Conservation (phyloP, 1,140 invertebrate genomes). For the Hetaerina americana region DNA sequence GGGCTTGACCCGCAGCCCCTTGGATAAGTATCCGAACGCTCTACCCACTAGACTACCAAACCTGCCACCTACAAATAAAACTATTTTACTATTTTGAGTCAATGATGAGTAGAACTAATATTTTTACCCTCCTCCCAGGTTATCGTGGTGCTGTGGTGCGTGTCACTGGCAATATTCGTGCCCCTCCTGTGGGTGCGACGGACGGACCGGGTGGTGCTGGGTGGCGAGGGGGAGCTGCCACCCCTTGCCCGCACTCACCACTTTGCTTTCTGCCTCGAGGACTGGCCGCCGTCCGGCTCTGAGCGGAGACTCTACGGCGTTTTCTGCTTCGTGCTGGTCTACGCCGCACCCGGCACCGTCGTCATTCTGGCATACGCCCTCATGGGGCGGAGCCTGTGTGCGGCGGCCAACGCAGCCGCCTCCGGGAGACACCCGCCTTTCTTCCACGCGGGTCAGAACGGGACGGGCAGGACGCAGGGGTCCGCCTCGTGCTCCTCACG, state of each 20-base stretch:
- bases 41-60: too few species aligned
- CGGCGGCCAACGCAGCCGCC: conserved; percentile 27
- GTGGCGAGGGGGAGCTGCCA: conserved; percentile 23
- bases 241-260: conserved; percentile 15
- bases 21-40: too few species aligned
- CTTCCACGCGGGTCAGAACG: conserved; percentile 38
- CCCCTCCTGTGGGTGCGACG: conserved; percentile 45
- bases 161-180: conserved; percentile 48
- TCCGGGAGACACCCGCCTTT: conserved; percentile 35
- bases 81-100: too few species aligned
- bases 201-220: conserved; percentile 25
- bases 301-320: conserved; percentile 40
- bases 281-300: conserved; percentile 27
- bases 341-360: conserved; percentile 56
- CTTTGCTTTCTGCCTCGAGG: conserved; percentile 45
- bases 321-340: conserved; percentile 54
- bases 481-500: conserved; percentile 22
- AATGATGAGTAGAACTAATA: too few species aligned
- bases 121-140: too few species aligned
- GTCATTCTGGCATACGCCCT: conserved; percentile 53
- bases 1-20: too few species aligned
- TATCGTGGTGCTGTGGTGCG: conserved; percentile 47
- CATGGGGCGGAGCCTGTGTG: conserved; percentile 56
- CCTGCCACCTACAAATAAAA: too few species aligned
- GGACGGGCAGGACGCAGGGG: conserved; percentile 46